A percentile compares a stretch with the other conserved stretches of the same genome.
phyloP scores from a whole-genome alignment of 2,797 vertebrate species.

The Clamator glandarius region DNA sequence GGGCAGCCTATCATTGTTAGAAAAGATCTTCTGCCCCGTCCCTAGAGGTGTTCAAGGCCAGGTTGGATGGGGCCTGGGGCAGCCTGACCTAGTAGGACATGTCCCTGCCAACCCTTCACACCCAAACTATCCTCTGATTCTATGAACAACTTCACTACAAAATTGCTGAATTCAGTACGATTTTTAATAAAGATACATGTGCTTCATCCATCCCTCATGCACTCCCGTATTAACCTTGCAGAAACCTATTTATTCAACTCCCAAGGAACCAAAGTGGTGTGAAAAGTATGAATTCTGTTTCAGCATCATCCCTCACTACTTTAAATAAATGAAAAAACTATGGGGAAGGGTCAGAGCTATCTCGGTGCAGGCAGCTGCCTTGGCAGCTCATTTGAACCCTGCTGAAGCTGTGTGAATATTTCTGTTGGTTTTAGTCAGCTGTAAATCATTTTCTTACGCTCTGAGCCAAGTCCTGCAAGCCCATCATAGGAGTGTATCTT shows the following conservation, averaged over 20 bases:
- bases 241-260: not conserved
- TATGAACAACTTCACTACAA: not conserved
- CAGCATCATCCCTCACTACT: too few species aligned
- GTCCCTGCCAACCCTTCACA: too few species aligned
- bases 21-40: too few species aligned
- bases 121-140: too few species aligned
- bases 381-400: too few species aligned
- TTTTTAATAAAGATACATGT: not conserved
- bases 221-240: not conserved
- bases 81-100: too few species aligned
- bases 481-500: not conserved
- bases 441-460: not conserved
- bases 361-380: not conserved
- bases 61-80: too few species aligned
- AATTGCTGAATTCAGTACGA: not conserved
- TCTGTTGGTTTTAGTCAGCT: not conserved
- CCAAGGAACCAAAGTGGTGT: not conserved
- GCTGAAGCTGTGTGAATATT: not conserved
- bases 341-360: not conserved
- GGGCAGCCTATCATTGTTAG: constrained; percentile 92
- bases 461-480: not conserved
- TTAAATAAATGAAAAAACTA: not conserved
- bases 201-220: not conserved
- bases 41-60: too few species aligned
- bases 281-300: not conserved